phyloP scores from a whole-genome alignment of 2,888 invertebrate genomes.

The Chrysolina americana region DNA sequence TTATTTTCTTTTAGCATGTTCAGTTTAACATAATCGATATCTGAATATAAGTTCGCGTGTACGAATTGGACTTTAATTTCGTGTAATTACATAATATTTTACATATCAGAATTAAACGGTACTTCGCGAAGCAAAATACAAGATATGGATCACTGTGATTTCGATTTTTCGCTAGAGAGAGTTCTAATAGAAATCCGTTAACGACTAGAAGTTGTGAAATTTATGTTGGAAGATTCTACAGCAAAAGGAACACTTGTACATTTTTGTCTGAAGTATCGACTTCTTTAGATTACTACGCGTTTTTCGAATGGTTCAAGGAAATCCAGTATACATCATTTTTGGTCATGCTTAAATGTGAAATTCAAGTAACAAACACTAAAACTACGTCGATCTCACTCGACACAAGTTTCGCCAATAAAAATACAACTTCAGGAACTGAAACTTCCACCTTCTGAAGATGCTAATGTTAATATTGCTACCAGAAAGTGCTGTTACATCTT shows the following conservation, averaged over 20 bases:
- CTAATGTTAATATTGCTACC: no score
- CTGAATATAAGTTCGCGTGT: conserved; percentile 42
- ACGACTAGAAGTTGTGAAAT: neutral
- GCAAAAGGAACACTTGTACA: neutral
- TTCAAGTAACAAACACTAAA: no score
- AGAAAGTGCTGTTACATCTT: no score
- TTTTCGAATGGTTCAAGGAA: no score
- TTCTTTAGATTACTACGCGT: no score
- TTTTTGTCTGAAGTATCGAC: no score
- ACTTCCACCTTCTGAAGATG: no score
- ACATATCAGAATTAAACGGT: conserved; percentile 47
- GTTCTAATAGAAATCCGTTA: neutral
- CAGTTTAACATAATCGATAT: conserved; percentile 46
- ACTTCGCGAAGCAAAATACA: conserved; percentile 38
- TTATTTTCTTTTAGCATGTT: conserved; percentile 45
- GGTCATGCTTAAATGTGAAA: no score
- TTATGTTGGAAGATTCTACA: neutral
- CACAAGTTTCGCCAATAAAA: no score
- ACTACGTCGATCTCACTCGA: no score
- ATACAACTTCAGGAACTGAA: no score
- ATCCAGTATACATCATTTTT: no score
- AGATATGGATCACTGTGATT: conserved; percentile 36
- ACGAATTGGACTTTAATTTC: conserved; percentile 50
- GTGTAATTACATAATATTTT: conserved; percentile 51
- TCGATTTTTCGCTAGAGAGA: conserved; percentile 23